Evolutionary conservation across 2,113 vertebrate species (phyloP).

Genomic region (Sus scrofa): DNA sequence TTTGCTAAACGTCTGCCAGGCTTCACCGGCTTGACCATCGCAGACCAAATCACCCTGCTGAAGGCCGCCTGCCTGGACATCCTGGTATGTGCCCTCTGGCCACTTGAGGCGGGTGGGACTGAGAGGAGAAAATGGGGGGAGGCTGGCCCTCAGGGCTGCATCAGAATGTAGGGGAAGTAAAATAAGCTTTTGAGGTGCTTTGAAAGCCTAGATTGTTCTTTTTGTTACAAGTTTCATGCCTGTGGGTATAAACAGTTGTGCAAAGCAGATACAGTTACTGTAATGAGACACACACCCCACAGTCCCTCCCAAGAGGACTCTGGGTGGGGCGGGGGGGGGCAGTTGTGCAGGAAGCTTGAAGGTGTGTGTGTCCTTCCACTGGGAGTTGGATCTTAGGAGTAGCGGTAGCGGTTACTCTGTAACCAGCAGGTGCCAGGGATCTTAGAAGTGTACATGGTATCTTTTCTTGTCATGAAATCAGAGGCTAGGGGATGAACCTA

Average conservation of each 20-base stretch:
- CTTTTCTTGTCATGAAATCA: neutral
- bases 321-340: accelerated
- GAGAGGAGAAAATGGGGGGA: neutral
- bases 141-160: neutral
- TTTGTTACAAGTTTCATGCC: neutral
- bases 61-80: slow-evolving; percentile 98
- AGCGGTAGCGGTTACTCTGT: neutral
- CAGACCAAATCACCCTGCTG: slow-evolving; percentile 97
- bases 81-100: slow-evolving; percentile 89
- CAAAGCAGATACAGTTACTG: neutral
- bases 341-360: accelerated
- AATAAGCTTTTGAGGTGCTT: neutral
- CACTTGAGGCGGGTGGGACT: too few relatives aligned
- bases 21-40: slow-evolving; percentile 96
- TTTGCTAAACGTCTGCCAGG: slow-evolving; percentile 99
- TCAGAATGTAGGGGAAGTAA: neutral
- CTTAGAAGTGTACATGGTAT: neutral
- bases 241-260: neutral
- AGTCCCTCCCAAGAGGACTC: neutral
- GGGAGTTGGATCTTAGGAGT: neutral
- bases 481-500: neutral
- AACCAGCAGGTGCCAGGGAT: neutral
- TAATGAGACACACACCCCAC: neutral
- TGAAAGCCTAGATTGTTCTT: neutral
- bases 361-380: neutral